Conservation (phyloP, 2,113 vertebrate species). For the Oncorhynchus mykiss region DNA sequence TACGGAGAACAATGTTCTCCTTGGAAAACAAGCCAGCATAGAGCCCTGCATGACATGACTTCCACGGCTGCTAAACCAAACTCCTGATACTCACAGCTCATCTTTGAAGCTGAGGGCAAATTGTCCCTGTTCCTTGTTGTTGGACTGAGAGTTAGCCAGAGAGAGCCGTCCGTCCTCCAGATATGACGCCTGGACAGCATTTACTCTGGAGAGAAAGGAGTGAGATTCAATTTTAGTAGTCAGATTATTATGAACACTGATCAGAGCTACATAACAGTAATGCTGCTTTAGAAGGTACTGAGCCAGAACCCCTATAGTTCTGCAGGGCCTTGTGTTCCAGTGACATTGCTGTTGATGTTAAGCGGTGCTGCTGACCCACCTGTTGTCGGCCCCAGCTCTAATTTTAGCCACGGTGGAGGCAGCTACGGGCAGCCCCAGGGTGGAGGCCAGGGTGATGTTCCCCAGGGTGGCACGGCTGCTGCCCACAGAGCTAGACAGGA, state of each 20-base stretch:
- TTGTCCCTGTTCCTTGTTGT: constrained; percentile 63
- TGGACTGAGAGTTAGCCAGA: constrained; percentile 40
- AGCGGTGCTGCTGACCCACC: constrained; percentile 69
- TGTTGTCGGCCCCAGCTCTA: constrained; percentile 69
- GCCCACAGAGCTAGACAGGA: constrained; percentile 76
- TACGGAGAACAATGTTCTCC: too few species aligned
- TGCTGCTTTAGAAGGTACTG: not conserved
- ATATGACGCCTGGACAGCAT: constrained; percentile 79
- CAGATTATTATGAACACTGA: not conserved
- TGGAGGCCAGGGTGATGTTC: constrained; percentile 85
- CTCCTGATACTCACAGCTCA: constrained; percentile 79
- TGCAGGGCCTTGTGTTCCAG: too few species aligned
- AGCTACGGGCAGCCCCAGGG: constrained; percentile 88
- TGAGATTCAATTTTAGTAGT: not conserved
- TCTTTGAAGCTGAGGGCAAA: constrained; percentile 81
- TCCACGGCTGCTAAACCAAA: not conserved
- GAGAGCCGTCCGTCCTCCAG: constrained; percentile 71
- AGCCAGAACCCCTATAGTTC: not conserved
- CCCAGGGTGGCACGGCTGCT: constrained; percentile 74
- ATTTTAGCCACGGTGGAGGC: constrained; percentile 89
- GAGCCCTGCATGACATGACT: not conserved
- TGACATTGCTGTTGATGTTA: not conserved
- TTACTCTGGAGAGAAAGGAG: constrained; percentile 63
- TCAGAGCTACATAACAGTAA: not conserved
- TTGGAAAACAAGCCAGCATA: too few species aligned